phyloP scores from a whole-genome alignment of 1,140 invertebrate species.

The Trachelipus rathkii region DNA sequence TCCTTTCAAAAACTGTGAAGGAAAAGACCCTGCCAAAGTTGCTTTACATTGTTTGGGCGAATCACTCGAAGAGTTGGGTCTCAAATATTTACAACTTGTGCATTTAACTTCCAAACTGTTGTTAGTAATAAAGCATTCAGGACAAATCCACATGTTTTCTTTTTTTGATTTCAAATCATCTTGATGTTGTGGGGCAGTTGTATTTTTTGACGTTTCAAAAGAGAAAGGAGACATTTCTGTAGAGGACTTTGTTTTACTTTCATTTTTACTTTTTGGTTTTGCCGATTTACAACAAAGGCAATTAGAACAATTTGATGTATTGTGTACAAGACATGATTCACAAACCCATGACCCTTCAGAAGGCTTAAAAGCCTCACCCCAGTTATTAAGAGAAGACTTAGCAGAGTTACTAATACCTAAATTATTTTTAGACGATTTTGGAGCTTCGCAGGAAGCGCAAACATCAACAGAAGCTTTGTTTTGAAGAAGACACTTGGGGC shows the following conservation, averaged over 20 bases:
- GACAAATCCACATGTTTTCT: neutral
- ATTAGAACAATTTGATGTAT: neutral
- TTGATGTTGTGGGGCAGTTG: neutral
- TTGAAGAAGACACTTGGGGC: neutral
- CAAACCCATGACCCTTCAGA: neutral
- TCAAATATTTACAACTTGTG: neutral
- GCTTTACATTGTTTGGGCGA: neutral
- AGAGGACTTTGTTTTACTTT: neutral
- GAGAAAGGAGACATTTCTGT: too few species aligned
- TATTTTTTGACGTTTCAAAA: too few species aligned
- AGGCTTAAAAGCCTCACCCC: neutral
- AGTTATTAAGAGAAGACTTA: neutral
- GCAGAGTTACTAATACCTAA: neutral
- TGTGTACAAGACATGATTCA: neutral
- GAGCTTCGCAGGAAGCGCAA: neutral
- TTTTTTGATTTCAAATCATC: neutral
- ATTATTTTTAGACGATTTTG: neutral
- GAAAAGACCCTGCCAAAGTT: neutral
- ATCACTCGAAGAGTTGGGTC: neutral
- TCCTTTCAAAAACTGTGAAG: neutral
- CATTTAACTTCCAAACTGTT: neutral
- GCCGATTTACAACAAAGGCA: neutral
- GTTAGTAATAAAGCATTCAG: neutral
- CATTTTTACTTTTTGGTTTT: slow-evolving; percentile 1
- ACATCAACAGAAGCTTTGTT: neutral